Evolutionary conservation across 2,797 vertebrate genomes (phyloP), one percentile per base, ranked within the genome.

Genomic region (Gastrophryne carolinensis): DNA sequence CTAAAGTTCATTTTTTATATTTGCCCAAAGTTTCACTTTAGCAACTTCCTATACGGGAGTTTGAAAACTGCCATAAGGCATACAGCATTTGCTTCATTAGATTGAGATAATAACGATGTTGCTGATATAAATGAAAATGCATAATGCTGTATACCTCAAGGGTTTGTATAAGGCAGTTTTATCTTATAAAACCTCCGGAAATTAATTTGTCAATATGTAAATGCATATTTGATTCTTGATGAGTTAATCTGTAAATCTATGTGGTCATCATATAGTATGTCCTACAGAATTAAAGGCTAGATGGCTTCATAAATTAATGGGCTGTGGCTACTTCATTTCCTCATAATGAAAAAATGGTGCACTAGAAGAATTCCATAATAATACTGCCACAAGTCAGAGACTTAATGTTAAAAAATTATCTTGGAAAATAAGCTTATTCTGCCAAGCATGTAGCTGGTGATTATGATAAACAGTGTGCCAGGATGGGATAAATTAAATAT

Each of bases 391-490:
- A 9, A 44, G 39, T 17, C 17, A 44, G 24, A 41, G 17, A n/a
- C 24, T 29, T 9, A 63, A 44, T 29, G 60, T 5, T 63, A 32
- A 13, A 44, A 7, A 63, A 27, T 26, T 39, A 41, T 47, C 17
- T 8, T 2, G n/a, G 5, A 13, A 13, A 39, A 37, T 13, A 62
- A 44, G 17, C 6, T 3, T 2, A 54, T 68, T 56, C 13, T 53
- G 13, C 50, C 2, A 13, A 19, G 34, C 23, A 56, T 26, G 24
- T 9, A 41, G 27, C 27, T 65, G 37, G 21, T 54, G 30, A 56
- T 67, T 17, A 23, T 67, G 21, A 67, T 41, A 39, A 68, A 29
- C n/a, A 53, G 27, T 68, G 32, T 39, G 21, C 23, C 23, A 39
- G 21, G 50, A 68, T 1, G n/a, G 8, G 27, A 39, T 68, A 27